Percentiles rank a stretch among this genome's conserved stretches.
These are phyloP conservation scores for Sebastes goodei DNA, from an alignment of 2,797 vertebrate species.

Conservation along the genomic window DNA sequence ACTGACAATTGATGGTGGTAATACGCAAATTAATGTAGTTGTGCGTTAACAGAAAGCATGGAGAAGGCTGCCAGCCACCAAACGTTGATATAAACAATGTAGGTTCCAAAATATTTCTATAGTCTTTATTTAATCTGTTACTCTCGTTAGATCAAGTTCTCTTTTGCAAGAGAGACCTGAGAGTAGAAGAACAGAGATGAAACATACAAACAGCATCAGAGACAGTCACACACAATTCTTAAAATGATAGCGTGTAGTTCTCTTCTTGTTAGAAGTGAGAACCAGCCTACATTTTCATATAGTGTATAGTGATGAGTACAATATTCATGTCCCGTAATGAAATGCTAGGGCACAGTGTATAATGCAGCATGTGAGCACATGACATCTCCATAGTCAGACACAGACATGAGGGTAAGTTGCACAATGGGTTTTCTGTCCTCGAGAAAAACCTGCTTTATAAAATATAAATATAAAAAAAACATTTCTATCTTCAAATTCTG, in stretches of 20 bases:
- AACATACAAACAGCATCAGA: neutral
- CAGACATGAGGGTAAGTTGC: neutral
- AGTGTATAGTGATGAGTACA: neutral
- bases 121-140: neutral
- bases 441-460: neutral
- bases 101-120: neutral
- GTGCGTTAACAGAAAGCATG: too few relatives aligned
- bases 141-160: neutral
- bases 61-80: neutral
- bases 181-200: too few relatives aligned
- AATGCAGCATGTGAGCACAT: neutral
- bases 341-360: neutral
- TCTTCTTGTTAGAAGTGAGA: neutral
- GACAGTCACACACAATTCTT: neutral
- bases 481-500: neutral
- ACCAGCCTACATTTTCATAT: neutral
- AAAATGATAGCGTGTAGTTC: neutral
- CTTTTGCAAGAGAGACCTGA: neutral
- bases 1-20: too few relatives aligned
- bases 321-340: neutral
- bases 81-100: neutral
- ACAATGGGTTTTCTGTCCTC: neutral
- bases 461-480: neutral
- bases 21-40: too few relatives aligned
- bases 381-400: neutral